Conservation (phyloP, 2,888 invertebrate species). For the Cancer borealis region DNA sequence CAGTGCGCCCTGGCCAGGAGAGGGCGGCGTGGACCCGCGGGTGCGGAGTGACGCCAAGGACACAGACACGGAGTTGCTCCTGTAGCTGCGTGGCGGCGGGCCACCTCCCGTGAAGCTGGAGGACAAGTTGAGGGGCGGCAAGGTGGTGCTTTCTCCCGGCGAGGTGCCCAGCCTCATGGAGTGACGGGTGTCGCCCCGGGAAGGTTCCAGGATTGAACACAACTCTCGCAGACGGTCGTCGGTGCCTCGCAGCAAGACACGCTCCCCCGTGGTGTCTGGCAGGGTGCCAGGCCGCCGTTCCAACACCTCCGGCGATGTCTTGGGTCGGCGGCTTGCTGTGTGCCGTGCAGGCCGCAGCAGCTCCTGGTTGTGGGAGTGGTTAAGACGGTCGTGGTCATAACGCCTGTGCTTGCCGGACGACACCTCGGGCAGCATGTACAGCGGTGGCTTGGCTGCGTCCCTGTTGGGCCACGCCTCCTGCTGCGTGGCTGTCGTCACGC, state of each 20-base stretch:
- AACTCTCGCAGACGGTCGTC: conserved; percentile 72
- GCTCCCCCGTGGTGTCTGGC: conserved; percentile 60
- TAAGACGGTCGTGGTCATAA: conserved; percentile 66
- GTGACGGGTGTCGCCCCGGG: conserved; percentile 66
- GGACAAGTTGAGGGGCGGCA: conserved; percentile 46
- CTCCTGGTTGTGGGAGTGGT: conserved; percentile 73
- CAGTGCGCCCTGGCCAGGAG: conserved; percentile 67
- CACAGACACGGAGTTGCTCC: conserved; percentile 63
- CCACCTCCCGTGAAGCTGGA: conserved; percentile 49
- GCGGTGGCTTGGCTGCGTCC: conserved; percentile 62
- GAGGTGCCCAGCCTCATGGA: conserved; percentile 45
- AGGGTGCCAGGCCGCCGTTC: conserved; percentile 68
- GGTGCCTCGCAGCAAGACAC: conserved; percentile 66
- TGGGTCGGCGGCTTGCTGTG: conserved; percentile 80
- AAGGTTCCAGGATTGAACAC: conserved; percentile 66
- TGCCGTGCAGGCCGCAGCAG: conserved; percentile 55
- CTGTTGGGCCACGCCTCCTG: conserved; percentile 70
- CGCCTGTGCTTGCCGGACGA: conserved; percentile 25
- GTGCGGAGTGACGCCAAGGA: conserved; percentile 65
- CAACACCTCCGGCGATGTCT: conserved; percentile 80
- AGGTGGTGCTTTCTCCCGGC: background rate
- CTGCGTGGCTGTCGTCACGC: conserved; percentile 23
- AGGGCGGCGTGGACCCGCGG: conserved; percentile 67
- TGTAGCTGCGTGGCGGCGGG: background rate
- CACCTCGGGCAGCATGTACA: conserved; percentile 63